Evolutionary conservation across 2,888 invertebrate species (phyloP), one percentile per base, ranked within the genome.

Genomic region (Oasisia sp.): DNA sequence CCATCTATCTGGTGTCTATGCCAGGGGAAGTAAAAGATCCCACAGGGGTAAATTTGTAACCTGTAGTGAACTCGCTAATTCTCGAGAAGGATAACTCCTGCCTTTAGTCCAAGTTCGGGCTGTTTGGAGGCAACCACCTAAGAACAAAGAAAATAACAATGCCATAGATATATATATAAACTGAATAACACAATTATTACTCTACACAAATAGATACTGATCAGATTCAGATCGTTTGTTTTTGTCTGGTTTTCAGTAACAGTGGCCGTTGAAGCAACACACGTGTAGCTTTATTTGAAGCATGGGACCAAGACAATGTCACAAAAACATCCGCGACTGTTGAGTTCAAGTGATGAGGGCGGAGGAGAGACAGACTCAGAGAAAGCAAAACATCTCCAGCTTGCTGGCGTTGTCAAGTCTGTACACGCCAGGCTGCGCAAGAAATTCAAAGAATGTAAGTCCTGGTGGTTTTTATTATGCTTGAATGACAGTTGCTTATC

Each of bases 381-480:
- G 74, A 74, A 74, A 19, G n/a, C 74, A 74, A 74, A 74, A 92
- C 95, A 96, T 92, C 91, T 94, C 27, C 92, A 94, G 91, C 94
- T 96, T 12, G 95, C 96, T 27, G 94, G 93, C 4, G 94, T 95
- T 58, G 94, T 96, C 7, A 96, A 96, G 93, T 95, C 95, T 89
- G 95, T 95, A 4, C 96, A 96, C 93, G 95, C 95, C 32, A 94
- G 95, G 92, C 94, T 96, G 38, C 94, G 96, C 45, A 94, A 94
- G 91, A 94, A 95, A 91, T 95, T 93, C 91, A 93, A 94, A 92
- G 91, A 93, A 93, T 93, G 95, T 95, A 92, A 93, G 91, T 38
- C 38, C 38, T 38, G 38, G 38, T 92, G 32, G 90, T 45, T 56
- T 56, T 56, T 14, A 9, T 14, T 27, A 27, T 19, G 27, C 74